Evolutionary conservation across 2,113 vertebrate genomes (phyloP).

Genomic region (Cathartes aura): DNA sequence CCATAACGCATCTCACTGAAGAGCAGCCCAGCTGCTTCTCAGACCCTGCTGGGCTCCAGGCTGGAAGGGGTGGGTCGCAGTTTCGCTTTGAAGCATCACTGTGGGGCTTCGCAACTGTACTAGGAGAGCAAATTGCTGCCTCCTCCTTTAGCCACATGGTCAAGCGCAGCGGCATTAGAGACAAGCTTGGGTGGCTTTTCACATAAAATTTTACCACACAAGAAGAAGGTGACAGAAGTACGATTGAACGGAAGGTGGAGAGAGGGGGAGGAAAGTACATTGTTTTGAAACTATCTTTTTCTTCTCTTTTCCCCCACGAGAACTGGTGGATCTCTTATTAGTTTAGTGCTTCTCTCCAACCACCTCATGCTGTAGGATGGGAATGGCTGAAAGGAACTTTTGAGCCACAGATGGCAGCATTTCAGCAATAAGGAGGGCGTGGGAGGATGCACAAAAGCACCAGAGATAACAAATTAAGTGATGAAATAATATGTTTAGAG

Average conservation of each 20-base stretch:
- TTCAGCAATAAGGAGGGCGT: background rate
- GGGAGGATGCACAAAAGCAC: background rate
- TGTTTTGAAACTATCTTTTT: background rate
- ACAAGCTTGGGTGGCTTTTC: background rate
- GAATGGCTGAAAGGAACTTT: background rate
- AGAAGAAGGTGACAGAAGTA: constrained; percentile 3
- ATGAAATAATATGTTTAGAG: background rate
- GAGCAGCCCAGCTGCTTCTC: constrained; percentile 33
- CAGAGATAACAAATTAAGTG: background rate
- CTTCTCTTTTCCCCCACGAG: background rate
- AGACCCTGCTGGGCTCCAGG: constrained; percentile 3
- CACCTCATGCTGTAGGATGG: background rate
- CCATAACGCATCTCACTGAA: background rate
- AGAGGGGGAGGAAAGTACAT: background rate
- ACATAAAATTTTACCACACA: constrained; percentile 27
- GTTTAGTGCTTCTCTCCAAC: background rate
- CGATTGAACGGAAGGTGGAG: background rate
- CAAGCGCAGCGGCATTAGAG: background rate
- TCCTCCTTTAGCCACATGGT: background rate
- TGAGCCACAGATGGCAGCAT: background rate
- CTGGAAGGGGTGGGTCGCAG: background rate
- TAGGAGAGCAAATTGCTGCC: constrained; percentile 48
- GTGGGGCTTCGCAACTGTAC: background rate
- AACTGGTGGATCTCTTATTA: background rate
- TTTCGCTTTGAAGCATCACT: constrained; percentile 38